Evolutionary conservation across 2,888 invertebrate species (phyloP).

Genomic region (Pachycephus smyrnensis): DNA sequence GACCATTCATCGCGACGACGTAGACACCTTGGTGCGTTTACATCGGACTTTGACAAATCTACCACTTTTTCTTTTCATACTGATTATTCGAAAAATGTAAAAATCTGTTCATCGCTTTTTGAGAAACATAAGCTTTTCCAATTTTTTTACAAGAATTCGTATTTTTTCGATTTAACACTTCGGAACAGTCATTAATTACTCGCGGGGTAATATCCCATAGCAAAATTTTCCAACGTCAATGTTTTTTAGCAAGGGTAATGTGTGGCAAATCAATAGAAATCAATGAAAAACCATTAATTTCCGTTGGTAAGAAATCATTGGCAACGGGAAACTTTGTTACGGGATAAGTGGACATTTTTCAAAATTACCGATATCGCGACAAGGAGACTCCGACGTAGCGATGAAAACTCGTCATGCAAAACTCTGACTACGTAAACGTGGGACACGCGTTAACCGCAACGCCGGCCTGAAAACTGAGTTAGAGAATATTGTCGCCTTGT

Average conservation of each 20-base stretch:
- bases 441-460: constrained; percentile 13
- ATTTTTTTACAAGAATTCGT: not conserved
- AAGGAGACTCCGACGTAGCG: not conserved
- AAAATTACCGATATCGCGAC: not conserved
- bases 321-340: too few species aligned
- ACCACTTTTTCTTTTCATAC: not conserved
- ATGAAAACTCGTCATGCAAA: not conserved
- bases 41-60: not conserved
- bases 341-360: not conserved
- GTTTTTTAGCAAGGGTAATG: too few species aligned
- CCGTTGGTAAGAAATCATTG: too few species aligned
- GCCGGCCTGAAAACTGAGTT: constrained; percentile 44
- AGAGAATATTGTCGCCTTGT: constrained; percentile 66
- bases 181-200: not conserved
- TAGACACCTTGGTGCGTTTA: not conserved
- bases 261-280: too few species aligned
- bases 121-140: not conserved
- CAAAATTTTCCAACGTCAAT: too few species aligned
- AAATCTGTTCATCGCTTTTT: not conserved
- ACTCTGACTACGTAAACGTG: constrained; percentile 9
- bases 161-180: not conserved
- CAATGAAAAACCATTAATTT: too few species aligned
- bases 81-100: not conserved
- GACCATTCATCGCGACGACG: constrained; percentile 2
- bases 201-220: not conserved